phyloP scores from a whole-genome alignment of 2,888 invertebrate genomes.

The Calameuta pallipes region DNA sequence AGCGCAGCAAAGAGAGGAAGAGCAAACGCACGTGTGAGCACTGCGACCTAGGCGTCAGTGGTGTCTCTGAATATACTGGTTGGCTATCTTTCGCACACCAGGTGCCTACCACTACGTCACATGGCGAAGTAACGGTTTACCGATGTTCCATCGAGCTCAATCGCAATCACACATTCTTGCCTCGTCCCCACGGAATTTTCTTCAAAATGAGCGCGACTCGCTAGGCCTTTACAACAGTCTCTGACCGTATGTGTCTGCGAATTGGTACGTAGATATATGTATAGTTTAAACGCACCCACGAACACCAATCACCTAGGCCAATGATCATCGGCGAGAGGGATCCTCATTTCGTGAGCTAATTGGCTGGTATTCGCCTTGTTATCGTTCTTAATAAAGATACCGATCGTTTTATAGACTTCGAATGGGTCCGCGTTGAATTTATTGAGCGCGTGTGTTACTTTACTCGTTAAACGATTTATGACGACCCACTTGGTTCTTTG shows the following conservation, averaged over 20 bases:
- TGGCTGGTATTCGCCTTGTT: conserved; percentile 32
- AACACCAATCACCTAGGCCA: background rate
- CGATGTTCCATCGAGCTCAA: conserved; percentile 58
- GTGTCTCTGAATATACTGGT: conserved; percentile 21
- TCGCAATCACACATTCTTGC: conserved; percentile 55
- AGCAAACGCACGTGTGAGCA: conserved; percentile 40
- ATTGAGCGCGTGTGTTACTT: background rate
- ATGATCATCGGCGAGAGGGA: conserved; percentile 21
- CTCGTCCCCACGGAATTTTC: conserved; percentile 26
- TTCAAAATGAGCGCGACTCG: conserved; percentile 19
- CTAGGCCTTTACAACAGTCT: background rate
- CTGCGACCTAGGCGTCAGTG: conserved; percentile 35
- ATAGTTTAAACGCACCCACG: background rate
- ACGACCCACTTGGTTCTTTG: background rate
- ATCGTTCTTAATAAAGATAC: conserved; percentile 7
- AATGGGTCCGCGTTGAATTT: background rate
- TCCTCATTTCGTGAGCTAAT: conserved; percentile 47
- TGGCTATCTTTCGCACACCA: conserved; percentile 35
- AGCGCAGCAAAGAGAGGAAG: conserved; percentile 24
- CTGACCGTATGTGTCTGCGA: background rate
- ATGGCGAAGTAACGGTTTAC: conserved; percentile 54
- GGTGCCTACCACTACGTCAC: conserved; percentile 54
- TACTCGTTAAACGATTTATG: background rate
- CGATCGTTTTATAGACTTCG: background rate
- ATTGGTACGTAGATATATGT: background rate